A percentile compares a stretch with the other conserved stretches of the same genome.
Evolutionary conservation across 1,140 invertebrate genomes (phyloP).

Genomic region (Sitodiplosis mosellana): DNA sequence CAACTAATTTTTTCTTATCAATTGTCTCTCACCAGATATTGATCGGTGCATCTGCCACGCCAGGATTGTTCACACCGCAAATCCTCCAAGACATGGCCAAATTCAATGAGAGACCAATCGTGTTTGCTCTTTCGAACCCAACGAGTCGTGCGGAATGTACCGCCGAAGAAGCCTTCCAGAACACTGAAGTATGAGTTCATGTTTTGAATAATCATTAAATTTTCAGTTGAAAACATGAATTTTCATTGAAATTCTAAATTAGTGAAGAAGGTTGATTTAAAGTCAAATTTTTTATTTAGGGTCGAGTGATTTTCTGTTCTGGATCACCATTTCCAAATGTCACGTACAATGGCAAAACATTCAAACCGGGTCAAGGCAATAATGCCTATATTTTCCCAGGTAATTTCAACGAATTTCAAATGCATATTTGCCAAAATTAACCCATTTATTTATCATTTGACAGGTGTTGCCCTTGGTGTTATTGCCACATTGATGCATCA

Average conservation of each 20-base stretch:
- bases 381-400: conserved; percentile 93
- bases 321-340: conserved; percentile 84
- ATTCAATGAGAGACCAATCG: conserved; percentile 71
- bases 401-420: conserved; percentile 14
- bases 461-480: conserved; percentile 64
- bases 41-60: conserved; percentile 65
- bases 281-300: conserved; percentile 42
- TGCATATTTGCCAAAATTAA: background rate
- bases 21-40: conserved; percentile 11
- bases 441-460: background rate
- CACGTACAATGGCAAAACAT: conserved; percentile 53
- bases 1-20: background rate
- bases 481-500: conserved; percentile 72
- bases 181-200: conserved; percentile 51
- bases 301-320: conserved; percentile 74
- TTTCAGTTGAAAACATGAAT: background rate
- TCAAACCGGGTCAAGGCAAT: conserved; percentile 83
- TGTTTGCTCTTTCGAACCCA: conserved; percentile 93
- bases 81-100: conserved; percentile 71
- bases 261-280: too few relatives aligned
- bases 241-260: too few relatives aligned
- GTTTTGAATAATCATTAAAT: background rate
- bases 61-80: conserved; percentile 72
- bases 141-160: conserved; percentile 94
- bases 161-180: conserved; percentile 71